Base-by-base conservation (phyloP, 2,797 vertebrate species). In the Helicolenus hilgendorfi region DNA sequence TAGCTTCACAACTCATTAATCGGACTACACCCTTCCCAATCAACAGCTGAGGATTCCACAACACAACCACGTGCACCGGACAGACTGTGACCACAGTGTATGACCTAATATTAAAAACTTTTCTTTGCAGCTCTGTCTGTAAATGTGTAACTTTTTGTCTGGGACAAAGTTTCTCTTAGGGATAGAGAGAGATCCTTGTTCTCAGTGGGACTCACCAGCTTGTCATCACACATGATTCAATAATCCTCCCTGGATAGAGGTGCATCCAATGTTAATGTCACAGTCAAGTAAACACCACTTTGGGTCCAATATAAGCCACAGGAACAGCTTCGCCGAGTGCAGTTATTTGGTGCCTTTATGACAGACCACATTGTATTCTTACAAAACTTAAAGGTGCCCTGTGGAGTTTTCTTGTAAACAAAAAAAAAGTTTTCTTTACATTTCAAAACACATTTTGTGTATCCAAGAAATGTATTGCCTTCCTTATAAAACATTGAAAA, bases 1-100 rank as follows among this genome's bases (percentile, higher is more conserved):
- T 96, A 96, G 82, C 92, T 94, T 95, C 94, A 93, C 90, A 90
- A 89, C 70, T 93, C 89, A 93, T 94, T 95, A 95, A 93, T 93
- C 88, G 10, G 88, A 75, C 92, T 77, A 63, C 84, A 81, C 72
- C 78, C 87, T 88, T 76, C 72, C 55, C 70, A 27, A 79, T 84
- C 64, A 84, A 88, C 80, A 81, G 67, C 62, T 64, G 59, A 87
- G 80, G 83, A 81, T 89, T 87, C 62, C 67, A 68, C 4, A 69
- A 79, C 77, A 83, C 27, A 41, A 41, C 31, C 59, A 87, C 83
- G 76, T 72, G 63, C 24, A 81, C 36, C n/a, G 11, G 18, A 84
- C 68, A 62, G 49, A 60, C 58, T 24, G 24, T 22, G 58, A 65
- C 22, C 20, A 31, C 13, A 2, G n/a, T 35, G 33, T 49, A 49